Evolutionary conservation across 1,140 invertebrate species (phyloP).

Genomic region (Rhizoglyphus robini): DNA sequence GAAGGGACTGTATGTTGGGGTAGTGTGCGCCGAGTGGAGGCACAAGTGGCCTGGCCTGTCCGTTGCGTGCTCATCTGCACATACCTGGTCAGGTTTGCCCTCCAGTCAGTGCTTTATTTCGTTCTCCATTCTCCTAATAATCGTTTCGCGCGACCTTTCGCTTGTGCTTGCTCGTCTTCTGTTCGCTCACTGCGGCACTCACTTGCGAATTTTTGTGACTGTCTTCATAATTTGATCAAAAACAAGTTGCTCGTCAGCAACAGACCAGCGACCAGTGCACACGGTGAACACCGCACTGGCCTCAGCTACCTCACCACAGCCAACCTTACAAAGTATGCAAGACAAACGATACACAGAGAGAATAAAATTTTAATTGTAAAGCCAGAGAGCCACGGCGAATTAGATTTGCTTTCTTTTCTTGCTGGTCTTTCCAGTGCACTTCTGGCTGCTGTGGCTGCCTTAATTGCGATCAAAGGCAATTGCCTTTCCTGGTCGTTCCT

Average conservation of each 20-base stretch:
- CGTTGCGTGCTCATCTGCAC: too few relatives aligned
- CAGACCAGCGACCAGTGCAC: too few relatives aligned
- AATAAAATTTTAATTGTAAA: slow-evolving; percentile 9
- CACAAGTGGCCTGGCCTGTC: too few relatives aligned
- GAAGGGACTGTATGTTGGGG: too few relatives aligned
- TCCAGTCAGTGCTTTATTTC: not conserved
- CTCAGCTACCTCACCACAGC: too few relatives aligned
- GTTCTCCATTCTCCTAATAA: slow-evolving; percentile 1
- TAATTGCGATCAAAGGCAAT: slow-evolving; percentile 12
- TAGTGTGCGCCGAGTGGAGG: too few relatives aligned
- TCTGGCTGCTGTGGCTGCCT: not conserved
- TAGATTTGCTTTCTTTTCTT: slow-evolving; percentile 14
- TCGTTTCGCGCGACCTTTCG: not conserved
- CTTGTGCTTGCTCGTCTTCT: not conserved
- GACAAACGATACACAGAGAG: not conserved
- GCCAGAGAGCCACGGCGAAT: not conserved
- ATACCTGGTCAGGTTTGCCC: slow-evolving; percentile 14
- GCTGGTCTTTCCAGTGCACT: not conserved
- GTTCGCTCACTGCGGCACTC: not conserved
- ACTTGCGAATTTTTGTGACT: not conserved
- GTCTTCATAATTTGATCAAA: slow-evolving; percentile 11
- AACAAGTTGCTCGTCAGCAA: not conserved
- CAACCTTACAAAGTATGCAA: too few relatives aligned
- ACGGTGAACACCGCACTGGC: too few relatives aligned
- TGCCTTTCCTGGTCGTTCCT: not conserved